Percentiles rank a stretch among this genome's conserved stretches.
Evolutionary conservation across 2,113 vertebrate species (phyloP).

Genomic region (Suricata suricatta): DNA sequence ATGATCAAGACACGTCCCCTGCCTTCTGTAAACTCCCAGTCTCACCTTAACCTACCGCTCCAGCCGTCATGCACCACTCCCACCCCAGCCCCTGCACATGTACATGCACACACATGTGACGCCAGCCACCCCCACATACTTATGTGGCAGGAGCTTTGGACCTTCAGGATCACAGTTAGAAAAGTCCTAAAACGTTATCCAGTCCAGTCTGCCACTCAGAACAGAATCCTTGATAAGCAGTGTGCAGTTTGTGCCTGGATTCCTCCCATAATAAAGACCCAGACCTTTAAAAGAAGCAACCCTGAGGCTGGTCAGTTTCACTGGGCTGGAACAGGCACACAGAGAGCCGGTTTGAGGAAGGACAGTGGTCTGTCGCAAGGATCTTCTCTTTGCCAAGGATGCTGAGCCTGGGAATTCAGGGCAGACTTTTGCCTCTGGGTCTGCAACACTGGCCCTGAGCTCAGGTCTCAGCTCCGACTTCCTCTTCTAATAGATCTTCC

Average conservation of each 20-base stretch:
- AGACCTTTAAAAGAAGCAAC: background rate
- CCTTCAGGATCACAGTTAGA: background rate
- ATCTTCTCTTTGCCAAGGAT: background rate
- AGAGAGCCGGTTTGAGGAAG: background rate
- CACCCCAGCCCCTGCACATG: background rate
- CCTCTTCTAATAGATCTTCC: background rate
- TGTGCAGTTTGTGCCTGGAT: background rate
- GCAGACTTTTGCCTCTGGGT: background rate
- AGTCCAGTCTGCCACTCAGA: background rate
- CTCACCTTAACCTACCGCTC: background rate
- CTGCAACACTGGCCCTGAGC: background rate
- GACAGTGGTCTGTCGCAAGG: background rate
- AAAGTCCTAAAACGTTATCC: background rate
- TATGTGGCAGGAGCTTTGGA: background rate
- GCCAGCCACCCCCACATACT: background rate
- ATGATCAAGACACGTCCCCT: background rate
- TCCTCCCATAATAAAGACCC: background rate
- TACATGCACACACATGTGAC: rapidly evolving
- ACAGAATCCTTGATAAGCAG: background rate
- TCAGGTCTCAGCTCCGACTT: background rate
- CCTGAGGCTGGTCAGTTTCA: background rate
- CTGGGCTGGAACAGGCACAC: background rate
- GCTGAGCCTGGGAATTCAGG: background rate
- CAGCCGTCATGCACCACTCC: background rate
- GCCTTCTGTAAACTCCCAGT: background rate